These are phyloP conservation scores for Strix uralensis DNA, from an alignment of 2,113 vertebrate species.

Conservation along the genomic window DNA sequence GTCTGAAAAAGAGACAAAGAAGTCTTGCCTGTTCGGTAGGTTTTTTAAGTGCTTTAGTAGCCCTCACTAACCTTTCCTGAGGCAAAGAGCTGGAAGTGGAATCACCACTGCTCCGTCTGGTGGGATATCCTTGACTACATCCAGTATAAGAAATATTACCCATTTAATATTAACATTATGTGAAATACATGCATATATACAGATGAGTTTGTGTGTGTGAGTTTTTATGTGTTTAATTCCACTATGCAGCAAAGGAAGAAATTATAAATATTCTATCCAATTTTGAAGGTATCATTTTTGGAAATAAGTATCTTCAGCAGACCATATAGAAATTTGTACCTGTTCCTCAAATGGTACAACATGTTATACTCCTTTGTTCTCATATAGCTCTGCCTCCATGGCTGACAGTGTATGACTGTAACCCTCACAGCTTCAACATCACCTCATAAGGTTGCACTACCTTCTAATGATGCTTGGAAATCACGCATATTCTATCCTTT, in stretches of 20 bases:
- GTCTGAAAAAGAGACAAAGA: neutral
- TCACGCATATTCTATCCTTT: neutral
- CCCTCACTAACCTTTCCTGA: neutral
- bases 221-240: neutral
- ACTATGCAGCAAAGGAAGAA: neutral
- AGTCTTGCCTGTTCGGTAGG: neutral
- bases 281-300: neutral
- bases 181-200: neutral
- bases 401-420: neutral
- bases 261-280: neutral
- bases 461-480: neutral
- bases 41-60: neutral
- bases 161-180: neutral
- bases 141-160: neutral
- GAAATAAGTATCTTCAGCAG: neutral
- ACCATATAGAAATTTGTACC: neutral
- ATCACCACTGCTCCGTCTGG: neutral
- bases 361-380: neutral
- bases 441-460: neutral
- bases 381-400: neutral
- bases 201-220: neutral
- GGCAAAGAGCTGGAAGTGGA: neutral
- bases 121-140: neutral
- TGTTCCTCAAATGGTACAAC: neutral
- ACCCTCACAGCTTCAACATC: neutral